These are phyloP conservation scores for Macrophya annulata DNA, from an alignment of 2,888 invertebrate species.

Conservation along the genomic window DNA sequence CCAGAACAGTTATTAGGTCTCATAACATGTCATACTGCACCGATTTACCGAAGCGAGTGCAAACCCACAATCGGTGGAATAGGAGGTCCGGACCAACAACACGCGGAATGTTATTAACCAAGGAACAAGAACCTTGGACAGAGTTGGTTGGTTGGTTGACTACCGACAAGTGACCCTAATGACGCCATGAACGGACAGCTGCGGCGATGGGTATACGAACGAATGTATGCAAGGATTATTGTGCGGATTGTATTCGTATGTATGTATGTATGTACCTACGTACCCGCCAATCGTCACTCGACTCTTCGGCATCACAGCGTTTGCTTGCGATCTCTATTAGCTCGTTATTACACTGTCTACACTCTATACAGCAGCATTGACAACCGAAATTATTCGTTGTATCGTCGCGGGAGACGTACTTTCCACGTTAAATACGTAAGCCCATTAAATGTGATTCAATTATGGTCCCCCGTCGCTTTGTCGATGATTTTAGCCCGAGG, in stretches of 20 bases:
- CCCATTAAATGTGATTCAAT: neutral
- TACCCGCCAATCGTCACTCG: neutral
- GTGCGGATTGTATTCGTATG: slow-evolving; percentile 15
- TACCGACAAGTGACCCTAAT: slow-evolving; percentile 72
- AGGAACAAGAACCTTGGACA: slow-evolving; percentile 73
- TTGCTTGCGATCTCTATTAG: slow-evolving; percentile 8
- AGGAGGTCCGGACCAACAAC: neutral
- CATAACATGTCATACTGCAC: neutral
- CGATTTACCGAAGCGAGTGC: neutral
- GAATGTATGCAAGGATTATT: slow-evolving; percentile 8
- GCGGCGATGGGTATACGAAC: slow-evolving; percentile 20
- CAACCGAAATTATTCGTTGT: neutral
- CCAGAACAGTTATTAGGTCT: slow-evolving; percentile 7
- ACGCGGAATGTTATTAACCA: slow-evolving; percentile 62
- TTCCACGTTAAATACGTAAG: neutral
- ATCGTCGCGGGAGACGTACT: neutral
- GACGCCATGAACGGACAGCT: slow-evolving; percentile 62
- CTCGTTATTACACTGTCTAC: neutral
- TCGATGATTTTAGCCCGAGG: neutral
- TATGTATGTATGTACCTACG: neutral
- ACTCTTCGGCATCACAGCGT: slow-evolving; percentile 6
- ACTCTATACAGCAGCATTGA: neutral
- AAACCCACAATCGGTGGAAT: neutral
- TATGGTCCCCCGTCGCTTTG: neutral
- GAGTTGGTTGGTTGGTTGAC: slow-evolving; percentile 72